Percentiles rank a stretch among this genome's conserved stretches.
phyloP scores from a whole-genome alignment of 1,140 invertebrate species.

The Hetaerina americana region DNA sequence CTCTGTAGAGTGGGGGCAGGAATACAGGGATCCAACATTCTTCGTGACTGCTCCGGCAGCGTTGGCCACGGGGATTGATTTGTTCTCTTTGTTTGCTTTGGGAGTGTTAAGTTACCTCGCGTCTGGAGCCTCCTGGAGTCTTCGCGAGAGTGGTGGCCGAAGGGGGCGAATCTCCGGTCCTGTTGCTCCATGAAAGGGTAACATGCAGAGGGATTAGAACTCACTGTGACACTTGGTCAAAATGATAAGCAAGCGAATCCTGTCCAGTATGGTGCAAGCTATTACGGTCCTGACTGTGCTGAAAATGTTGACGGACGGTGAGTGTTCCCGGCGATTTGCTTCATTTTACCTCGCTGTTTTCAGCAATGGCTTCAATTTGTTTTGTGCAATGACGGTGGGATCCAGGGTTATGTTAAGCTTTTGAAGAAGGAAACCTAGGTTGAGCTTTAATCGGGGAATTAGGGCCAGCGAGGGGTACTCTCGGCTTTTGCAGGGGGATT shows the following conservation, averaged over 20 bases:
- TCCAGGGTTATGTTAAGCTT: too few species aligned
- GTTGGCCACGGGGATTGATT: background rate
- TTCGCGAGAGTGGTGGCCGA: background rate
- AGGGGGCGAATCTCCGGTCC: background rate
- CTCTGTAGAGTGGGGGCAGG: background rate
- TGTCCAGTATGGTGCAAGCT: constrained; percentile 63
- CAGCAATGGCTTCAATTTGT: too few species aligned
- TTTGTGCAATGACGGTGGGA: too few species aligned
- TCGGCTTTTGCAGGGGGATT: too few species aligned
- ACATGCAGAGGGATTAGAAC: background rate
- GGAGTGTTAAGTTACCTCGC: background rate
- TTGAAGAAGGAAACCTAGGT: too few species aligned
- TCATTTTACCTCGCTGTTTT: too few species aligned
- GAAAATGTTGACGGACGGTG: constrained; percentile 69
- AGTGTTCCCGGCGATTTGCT: too few species aligned
- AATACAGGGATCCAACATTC: background rate
- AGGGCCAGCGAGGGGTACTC: too few species aligned
- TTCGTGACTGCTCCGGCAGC: background rate
- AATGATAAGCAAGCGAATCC: constrained; percentile 42
- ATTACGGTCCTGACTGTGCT: constrained; percentile 70
- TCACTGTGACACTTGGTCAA: constrained; percentile 23
- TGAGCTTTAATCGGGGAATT: too few species aligned
- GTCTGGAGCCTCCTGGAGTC: background rate
- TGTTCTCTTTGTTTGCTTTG: background rate
- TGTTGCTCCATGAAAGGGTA: background rate